phyloP scores from a whole-genome alignment of 2,797 vertebrate genomes.

The Catharus ustulatus region DNA sequence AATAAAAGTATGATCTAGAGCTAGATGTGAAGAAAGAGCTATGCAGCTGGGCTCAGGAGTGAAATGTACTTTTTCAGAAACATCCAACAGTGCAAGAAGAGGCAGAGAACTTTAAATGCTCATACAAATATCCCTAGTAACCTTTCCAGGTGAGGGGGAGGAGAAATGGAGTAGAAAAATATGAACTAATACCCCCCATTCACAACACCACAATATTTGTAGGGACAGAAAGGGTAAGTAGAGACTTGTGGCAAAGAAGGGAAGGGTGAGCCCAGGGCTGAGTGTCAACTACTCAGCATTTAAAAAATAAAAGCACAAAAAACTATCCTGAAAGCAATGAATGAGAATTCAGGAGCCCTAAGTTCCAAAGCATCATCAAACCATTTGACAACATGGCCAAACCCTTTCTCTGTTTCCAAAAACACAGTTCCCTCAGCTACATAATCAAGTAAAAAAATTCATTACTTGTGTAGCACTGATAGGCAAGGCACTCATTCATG shows the following conservation, averaged over 20 bases:
- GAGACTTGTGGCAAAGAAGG: neutral
- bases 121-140: neutral
- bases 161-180: neutral
- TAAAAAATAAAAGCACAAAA: neutral
- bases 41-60: neutral
- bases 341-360: neutral
- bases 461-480: neutral
- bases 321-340: neutral
- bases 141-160: neutral
- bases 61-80: neutral
- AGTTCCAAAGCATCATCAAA: neutral
- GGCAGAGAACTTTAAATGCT: neutral
- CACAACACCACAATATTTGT: neutral
- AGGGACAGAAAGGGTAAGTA: neutral
- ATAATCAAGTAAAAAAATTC: neutral
- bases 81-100: neutral
- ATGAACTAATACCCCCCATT: accelerated
- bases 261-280: neutral
- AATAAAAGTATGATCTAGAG: neutral
- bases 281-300: neutral
- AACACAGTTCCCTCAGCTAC: neutral
- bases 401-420: neutral
- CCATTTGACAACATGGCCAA: neutral
- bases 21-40: neutral
- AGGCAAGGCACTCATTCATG: neutral